Conservation (phyloP, 2,888 invertebrate genomes). For the Aspidiotus rigidus region DNA sequence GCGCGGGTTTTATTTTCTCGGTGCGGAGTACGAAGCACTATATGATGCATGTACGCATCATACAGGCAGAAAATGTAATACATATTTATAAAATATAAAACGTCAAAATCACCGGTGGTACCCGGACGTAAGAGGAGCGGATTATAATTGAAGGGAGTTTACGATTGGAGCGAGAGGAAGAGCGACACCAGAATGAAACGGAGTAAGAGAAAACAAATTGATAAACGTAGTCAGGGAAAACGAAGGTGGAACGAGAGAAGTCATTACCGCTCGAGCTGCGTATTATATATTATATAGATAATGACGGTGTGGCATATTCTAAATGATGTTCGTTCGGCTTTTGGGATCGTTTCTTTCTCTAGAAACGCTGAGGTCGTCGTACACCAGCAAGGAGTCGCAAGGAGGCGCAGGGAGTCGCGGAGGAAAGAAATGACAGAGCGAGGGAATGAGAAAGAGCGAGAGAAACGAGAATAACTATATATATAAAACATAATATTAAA, state of each 20-base stretch:
- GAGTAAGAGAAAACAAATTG: slow-evolving; percentile 2
- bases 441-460: background rate
- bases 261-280: slow-evolving; percentile 14
- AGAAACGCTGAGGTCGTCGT: background rate
- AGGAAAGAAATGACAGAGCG: background rate
- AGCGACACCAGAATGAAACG: background rate
- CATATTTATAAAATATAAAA: slow-evolving; percentile 1
- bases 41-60: no score
- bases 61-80: background rate
- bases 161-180: background rate
- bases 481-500: slow-evolving; percentile 9
- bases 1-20: no score
- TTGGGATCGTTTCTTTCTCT: slow-evolving; percentile 17
- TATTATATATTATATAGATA: slow-evolving; percentile 31
- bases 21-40: no score
- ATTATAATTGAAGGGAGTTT: slow-evolving; percentile 1
- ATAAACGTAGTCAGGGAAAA: slow-evolving; percentile 2
- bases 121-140: background rate
- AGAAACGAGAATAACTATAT: slow-evolving; percentile 7
- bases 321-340: slow-evolving; percentile 31
- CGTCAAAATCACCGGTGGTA: background rate
- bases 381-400: background rate
- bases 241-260: slow-evolving; percentile 7
- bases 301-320: slow-evolving; percentile 30
- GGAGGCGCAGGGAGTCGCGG: background rate